Evolutionary conservation across 2,113 vertebrate species (phyloP).

Genomic region (Sinocyclocheilus grahami): DNA sequence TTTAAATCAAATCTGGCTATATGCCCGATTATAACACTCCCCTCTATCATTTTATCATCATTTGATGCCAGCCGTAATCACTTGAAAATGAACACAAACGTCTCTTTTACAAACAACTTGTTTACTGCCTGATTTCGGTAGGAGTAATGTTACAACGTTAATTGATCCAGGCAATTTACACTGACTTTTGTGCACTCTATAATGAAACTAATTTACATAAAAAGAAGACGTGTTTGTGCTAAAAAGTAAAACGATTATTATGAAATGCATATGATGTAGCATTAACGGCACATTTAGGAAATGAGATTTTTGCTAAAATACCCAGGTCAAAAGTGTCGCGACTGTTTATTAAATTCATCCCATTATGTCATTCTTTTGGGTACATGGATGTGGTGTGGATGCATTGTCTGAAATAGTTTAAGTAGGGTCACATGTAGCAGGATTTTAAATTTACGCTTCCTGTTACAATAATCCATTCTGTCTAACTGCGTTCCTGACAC

Average conservation of each 20-base stretch:
- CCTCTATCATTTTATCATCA: neutral
- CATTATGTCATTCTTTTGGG: neutral
- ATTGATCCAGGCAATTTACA: constrained; percentile 5
- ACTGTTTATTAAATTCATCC: neutral
- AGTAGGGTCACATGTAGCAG: neutral
- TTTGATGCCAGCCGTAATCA: neutral
- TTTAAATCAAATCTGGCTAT: constrained; percentile 8
- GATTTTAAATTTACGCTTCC: neutral
- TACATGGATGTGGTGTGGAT: neutral
- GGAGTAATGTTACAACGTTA: neutral
- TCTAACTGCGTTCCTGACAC: constrained; percentile 22
- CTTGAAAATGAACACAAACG: neutral
- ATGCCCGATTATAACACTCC: neutral
- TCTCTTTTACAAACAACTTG: constrained; percentile 1
- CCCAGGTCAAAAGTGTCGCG: neutral
- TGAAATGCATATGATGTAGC: neutral
- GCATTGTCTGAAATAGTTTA: neutral
- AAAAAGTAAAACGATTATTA: neutral
- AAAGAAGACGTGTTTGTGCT: neutral
- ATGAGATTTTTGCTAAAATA: neutral
- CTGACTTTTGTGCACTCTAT: neutral
- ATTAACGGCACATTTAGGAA: neutral
- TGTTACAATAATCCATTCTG: constrained; percentile 14
- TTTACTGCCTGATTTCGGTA: neutral
- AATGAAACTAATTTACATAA: neutral